Percentiles rank a stretch among this genome's conserved stretches.
Conservation (phyloP, 2,797 vertebrate species). For the Xiphorhynchus erythropygius region DNA sequence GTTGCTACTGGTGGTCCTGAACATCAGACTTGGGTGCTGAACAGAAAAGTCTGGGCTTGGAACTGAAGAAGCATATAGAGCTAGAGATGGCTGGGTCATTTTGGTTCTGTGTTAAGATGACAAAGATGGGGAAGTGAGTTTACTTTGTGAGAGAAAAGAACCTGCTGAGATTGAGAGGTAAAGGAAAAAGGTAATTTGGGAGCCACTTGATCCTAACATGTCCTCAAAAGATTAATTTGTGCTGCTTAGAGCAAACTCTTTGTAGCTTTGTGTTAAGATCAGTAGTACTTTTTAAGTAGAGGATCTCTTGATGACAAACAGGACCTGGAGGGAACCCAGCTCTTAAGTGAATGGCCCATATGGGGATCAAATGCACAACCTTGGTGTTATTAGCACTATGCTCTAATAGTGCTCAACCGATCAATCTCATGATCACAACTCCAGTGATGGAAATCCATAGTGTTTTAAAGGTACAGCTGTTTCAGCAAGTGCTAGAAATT, state of each 20-base stretch:
- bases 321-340: neutral
- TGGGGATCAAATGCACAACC: neutral
- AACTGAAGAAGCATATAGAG: neutral
- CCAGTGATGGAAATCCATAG: neutral
- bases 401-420: neutral
- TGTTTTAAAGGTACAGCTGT: neutral
- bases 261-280: neutral
- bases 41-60: neutral
- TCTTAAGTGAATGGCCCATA: neutral
- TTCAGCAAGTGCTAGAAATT: neutral
- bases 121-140: neutral
- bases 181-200: neutral
- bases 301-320: neutral
- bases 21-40: neutral
- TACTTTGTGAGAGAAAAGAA: neutral
- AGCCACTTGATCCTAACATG: neutral
- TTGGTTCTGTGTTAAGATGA: neutral
- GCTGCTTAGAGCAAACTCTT: neutral
- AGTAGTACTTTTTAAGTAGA: neutral
- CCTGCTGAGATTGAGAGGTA: neutral
- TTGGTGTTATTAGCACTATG: neutral
- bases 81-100: neutral
- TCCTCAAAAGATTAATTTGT: neutral
- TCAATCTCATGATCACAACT: neutral
- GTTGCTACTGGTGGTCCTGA: neutral